Evolutionary conservation across 2,888 invertebrate genomes (phyloP), one percentile per base, ranked within the genome.

Genomic region (Ceramica pisi): DNA sequence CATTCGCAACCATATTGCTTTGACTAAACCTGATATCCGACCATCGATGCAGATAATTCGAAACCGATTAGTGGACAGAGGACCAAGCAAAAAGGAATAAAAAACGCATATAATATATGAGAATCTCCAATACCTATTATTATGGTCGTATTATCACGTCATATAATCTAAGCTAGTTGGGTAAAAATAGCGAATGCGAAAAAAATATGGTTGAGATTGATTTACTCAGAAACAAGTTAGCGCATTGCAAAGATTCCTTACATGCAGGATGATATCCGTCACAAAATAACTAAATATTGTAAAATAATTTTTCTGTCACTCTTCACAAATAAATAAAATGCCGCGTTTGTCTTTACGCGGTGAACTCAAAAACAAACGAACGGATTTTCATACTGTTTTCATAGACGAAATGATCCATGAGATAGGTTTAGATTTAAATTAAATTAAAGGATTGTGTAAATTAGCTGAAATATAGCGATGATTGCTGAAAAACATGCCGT

Each of bases 1-100:
- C 10, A 62, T 75, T 66, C 44, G 12, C 23, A 63, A 41, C 44
- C 8, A 50, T 80, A 65, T 66, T 14, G 31, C 9, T 55, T 19
- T 35, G 31, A 35, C n/a, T n/a, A 6, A 35, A 55, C 2, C 31
- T 55, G n/a, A 12, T 55, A 35, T 55, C 31, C 12, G 31, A 35
- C 31, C 16, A 10, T 35, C 14, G 10, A 23, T 19, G 9, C 26
- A 31, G 26, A 5, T 12, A 38, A 26, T 53, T 35, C 14, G 1
- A 53, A 51, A 16, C 1, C 3, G 12, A 35, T 38, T 23, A 44
- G 26, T 14, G 5, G 1, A 35, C 6, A 1, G 5, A 67, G 31
- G 41, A 35, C n/a, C n/a, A 23, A 16, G 38, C 26, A 16, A 65
- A 12, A 41, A 41, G 8, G 10, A 41, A 41, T n/a, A 16, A 21